Percentiles rank a stretch among this genome's conserved stretches.
Conservation (phyloP, 2,113 vertebrate genomes). For the Rousettus leschenaultii region DNA sequence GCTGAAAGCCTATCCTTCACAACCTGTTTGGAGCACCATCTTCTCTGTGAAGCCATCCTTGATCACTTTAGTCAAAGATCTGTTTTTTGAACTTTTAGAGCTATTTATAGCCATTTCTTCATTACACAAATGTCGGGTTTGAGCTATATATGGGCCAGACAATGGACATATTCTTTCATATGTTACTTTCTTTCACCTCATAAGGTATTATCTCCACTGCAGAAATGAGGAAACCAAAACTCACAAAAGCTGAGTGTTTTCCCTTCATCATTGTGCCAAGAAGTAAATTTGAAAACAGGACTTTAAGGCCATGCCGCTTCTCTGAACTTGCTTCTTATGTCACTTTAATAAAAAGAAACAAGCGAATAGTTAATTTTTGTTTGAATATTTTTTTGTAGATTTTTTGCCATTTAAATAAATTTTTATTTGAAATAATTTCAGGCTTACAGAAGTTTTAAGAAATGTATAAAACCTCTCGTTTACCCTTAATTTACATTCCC, state of each 20-base stretch:
- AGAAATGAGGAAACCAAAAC: not conserved
- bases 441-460: not conserved
- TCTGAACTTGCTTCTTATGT: not conserved
- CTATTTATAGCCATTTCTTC: conserved; percentile 25
- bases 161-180: not conserved
- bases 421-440: not conserved
- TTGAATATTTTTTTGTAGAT: conserved; percentile 2
- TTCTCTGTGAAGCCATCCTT: not conserved
- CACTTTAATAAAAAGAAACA: not conserved
- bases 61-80: not conserved
- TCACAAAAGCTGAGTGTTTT: not conserved
- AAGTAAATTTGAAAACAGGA: not conserved
- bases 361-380: not conserved
- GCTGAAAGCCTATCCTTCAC: not conserved
- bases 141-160: not conserved
- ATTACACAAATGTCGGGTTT: not conserved
- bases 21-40: not conserved
- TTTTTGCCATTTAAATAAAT: not conserved
- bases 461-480: not conserved
- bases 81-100: not conserved
- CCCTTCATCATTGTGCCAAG: not conserved
- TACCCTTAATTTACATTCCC: not conserved
- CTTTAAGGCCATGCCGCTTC: not conserved
- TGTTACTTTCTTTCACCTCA: not conserved
- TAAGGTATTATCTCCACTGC: not conserved